Percentiles rank a stretch among this genome's conserved stretches.
These are phyloP conservation scores for Anthophora plumipes DNA, from an alignment of 2,888 invertebrate genomes.

Conservation along the genomic window DNA sequence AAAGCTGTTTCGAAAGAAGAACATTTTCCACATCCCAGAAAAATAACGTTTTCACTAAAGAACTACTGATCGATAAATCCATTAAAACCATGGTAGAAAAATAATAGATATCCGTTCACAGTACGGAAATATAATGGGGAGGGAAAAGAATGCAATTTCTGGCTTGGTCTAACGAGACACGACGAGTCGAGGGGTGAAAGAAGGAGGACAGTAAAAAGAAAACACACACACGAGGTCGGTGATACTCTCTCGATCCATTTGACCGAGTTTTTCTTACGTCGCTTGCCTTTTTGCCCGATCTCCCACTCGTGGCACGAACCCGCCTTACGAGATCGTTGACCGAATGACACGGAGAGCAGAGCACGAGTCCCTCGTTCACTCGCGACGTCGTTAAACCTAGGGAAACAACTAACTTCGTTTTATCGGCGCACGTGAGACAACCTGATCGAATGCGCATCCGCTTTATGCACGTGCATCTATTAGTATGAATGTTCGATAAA, in stretches of 20 bases:
- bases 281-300: constrained; percentile 56
- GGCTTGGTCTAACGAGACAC: constrained; percentile 31
- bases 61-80: no score
- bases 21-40: no score
- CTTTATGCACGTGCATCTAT: constrained; percentile 35
- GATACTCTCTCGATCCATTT: constrained; percentile 63
- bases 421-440: constrained; percentile 44
- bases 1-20: no score
- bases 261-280: constrained; percentile 66
- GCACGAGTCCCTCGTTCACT: constrained; percentile 34
- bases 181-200: constrained; percentile 15
- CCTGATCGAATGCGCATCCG: constrained; percentile 52
- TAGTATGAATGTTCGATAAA: not conserved
- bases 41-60: no score
- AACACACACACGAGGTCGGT: constrained; percentile 41
- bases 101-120: not conserved
- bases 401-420: constrained; percentile 33
- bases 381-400: constrained; percentile 41
- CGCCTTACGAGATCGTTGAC: constrained; percentile 62
- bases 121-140: not conserved
- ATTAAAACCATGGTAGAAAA: not conserved
- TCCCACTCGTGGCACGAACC: constrained; percentile 49
- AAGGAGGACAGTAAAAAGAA: constrained; percentile 41
- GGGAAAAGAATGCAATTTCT: not conserved
- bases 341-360: constrained; percentile 64